Conservation (phyloP, 2,888 invertebrate genomes). For the Amorpha juglandis region DNA sequence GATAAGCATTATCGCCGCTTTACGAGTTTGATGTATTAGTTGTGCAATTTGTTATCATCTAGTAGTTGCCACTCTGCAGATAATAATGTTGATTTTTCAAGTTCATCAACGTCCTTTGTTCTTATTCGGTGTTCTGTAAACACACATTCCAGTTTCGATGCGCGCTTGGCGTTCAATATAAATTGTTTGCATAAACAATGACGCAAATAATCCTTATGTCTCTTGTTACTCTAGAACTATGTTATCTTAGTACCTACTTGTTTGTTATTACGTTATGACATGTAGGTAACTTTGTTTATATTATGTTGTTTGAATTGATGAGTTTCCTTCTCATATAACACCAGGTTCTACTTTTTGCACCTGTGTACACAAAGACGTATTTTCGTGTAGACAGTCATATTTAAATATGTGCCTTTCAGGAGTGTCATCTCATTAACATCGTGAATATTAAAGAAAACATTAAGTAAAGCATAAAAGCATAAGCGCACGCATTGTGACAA, state of each 20-base stretch:
- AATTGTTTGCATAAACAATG: slow-evolving; percentile 55
- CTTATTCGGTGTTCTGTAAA: slow-evolving; percentile 52
- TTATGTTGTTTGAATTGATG: slow-evolving; percentile 31
- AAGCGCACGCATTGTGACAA: background rate
- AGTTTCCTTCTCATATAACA: slow-evolving; percentile 37
- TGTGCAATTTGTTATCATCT: slow-evolving; percentile 69
- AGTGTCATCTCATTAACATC: slow-evolving; percentile 39
- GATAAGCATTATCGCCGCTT: slow-evolving; percentile 70
- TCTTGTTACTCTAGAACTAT: slow-evolving; percentile 45
- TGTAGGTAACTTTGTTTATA: slow-evolving; percentile 35
- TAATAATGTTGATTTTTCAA: slow-evolving; percentile 61
- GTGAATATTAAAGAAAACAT: slow-evolving; percentile 14
- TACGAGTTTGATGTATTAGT: slow-evolving; percentile 65
- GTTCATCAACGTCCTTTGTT: slow-evolving; percentile 65
- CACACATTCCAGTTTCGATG: slow-evolving; percentile 49
- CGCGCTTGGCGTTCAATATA: slow-evolving; percentile 48
- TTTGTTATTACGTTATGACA: slow-evolving; percentile 39
- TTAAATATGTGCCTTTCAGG: slow-evolving; percentile 33
- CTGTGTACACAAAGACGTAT: slow-evolving; percentile 7
- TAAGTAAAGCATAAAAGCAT: slow-evolving; percentile 25
- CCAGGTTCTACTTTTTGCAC: slow-evolving; percentile 12
- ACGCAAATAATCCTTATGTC: slow-evolving; percentile 54
- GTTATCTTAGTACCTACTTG: slow-evolving; percentile 34
- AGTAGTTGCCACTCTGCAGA: slow-evolving; percentile 50
- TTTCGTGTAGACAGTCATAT: slow-evolving; percentile 29